Percentiles rank a stretch among this genome's conserved stretches.
Evolutionary conservation across 2,797 vertebrate genomes (phyloP).

Genomic region (Diplodus puntazzo): DNA sequence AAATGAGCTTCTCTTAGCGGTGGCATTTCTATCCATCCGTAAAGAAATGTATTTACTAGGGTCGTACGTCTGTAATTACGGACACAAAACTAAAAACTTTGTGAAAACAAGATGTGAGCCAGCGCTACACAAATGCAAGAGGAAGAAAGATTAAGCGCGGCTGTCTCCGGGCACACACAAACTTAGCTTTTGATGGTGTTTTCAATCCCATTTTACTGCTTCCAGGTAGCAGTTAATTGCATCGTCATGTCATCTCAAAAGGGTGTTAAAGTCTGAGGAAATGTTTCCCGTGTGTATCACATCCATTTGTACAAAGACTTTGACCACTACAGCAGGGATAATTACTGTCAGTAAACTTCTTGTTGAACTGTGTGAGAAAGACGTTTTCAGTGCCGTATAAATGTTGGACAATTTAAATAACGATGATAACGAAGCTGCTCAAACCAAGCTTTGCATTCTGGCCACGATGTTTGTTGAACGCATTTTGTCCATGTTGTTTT

Average conservation of each 20-base stretch:
- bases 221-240: conserved; percentile 17
- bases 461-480: neutral
- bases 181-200: neutral
- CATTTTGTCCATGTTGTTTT: neutral
- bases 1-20: no score
- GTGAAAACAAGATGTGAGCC: no score
- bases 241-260: conserved; percentile 7
- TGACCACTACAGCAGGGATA: conserved; percentile 4
- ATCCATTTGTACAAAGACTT: neutral
- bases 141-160: neutral
- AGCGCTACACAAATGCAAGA: neutral
- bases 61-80: no score
- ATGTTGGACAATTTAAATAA: neutral
- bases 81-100: no score
- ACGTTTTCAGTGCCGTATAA: neutral
- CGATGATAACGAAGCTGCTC: neutral
- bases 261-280: neutral
- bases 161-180: neutral
- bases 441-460: neutral
- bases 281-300: no score
- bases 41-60: no score
- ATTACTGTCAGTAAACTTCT: neutral
- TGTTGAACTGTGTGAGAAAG: neutral
- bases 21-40: no score
- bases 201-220: conserved; percentile 2